Evolutionary conservation across 2,888 invertebrate genomes (phyloP), one percentile per base, ranked within the genome.

Genomic region (Subacronicta megacephala): DNA sequence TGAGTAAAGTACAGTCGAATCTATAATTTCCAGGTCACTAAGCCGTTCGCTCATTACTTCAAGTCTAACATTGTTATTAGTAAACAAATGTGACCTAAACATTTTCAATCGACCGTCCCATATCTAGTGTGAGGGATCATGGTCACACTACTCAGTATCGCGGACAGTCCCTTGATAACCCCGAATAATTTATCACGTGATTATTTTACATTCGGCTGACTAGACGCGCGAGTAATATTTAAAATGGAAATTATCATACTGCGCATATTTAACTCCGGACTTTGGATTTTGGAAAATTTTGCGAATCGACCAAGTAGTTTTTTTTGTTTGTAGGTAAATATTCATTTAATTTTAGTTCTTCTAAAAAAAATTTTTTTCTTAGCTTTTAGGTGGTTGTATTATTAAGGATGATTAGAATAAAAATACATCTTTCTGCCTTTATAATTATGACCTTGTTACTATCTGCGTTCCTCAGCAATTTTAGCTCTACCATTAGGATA

Each of bases 181-280:
- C 90, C 87, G 88, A 89, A 90, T 90, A 89, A 90, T 88, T 92
- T 90, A 93, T 89, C 89, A 89, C 84, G 80, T 84, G 87, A 89
- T 89, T 90, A 87, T 81, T 86, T 86, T 79, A 84, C 85, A 78
- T 81, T 83, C 62, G 74, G 80, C 77, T 72, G 78, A 71, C 64
- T 61, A 73, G 62, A 74, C 70, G 68, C 62, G 60, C 46, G 67
- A 61, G 52, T 57, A 50, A 73, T 63, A 46, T 69, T 60, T 68
- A 55, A 56, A 65, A 66, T 56, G 41, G 49, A 45, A 71, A 62
- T 77, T 74, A 74, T 66, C 72, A 68, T 74, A 67, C 55, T 46
- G 59, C 51, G 54, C 52, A 64, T 60, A 65, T 64, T 57, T 35
- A 50, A 54, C 37, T 20, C 35, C 45, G 53, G 47, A 67, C 50